These are phyloP conservation scores for Philopotamus ludificatus DNA, from an alignment of 1,140 invertebrate species.

Conservation along the genomic window DNA sequence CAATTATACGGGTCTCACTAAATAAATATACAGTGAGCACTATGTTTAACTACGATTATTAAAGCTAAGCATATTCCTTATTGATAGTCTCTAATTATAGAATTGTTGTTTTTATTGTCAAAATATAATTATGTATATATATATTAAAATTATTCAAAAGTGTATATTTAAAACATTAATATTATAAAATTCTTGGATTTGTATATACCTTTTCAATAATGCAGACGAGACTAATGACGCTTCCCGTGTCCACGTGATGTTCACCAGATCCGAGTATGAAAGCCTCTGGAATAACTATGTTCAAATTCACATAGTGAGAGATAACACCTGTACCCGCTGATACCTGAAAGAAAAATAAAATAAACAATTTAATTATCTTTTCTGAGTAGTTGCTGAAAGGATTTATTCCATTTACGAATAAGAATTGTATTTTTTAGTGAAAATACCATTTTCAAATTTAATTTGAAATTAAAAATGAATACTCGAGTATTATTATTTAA, in stretches of 20 bases:
- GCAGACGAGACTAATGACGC: constrained; percentile 85
- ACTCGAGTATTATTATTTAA: no score
- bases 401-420: background rate
- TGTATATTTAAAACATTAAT: background rate
- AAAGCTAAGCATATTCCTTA: no score
- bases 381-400: background rate
- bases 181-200: no score
- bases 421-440: background rate
- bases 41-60: no score
- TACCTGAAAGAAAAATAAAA: constrained; percentile 61
- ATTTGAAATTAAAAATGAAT: no score
- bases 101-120: no score
- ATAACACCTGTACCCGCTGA: constrained; percentile 79
- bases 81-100: no score
- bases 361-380: background rate
- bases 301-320: constrained; percentile 83
- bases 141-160: no score
- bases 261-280: constrained; percentile 84
- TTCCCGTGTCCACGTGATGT: constrained; percentile 85
- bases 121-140: no score
- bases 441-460: background rate
- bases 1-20: background rate
- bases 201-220: constrained; percentile 83
- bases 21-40: no score
- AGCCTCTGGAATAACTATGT: constrained; percentile 83